phyloP scores from a whole-genome alignment of 2,888 invertebrate species.

The Venustoraphidia nigricollis region DNA sequence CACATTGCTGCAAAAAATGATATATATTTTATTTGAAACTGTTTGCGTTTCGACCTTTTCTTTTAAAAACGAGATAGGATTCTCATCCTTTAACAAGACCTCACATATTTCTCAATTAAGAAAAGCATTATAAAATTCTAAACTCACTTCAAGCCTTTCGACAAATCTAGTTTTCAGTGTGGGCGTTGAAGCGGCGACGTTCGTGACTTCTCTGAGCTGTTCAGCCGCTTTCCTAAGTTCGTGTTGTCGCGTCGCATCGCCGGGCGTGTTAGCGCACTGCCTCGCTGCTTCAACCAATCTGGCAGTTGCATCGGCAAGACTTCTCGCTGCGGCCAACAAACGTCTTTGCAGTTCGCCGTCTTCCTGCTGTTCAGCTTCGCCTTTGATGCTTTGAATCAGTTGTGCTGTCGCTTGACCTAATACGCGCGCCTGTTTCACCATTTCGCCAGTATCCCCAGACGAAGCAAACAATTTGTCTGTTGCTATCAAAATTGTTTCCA shows the following conservation, averaged over 20 bases:
- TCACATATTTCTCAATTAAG: background rate
- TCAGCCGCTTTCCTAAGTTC: constrained; percentile 80
- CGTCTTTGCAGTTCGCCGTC: constrained; percentile 81
- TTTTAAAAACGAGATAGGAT: too few species aligned
- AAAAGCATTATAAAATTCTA: constrained; percentile 7
- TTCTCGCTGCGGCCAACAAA: constrained; percentile 85
- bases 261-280: constrained; percentile 72
- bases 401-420: constrained; percentile 90
- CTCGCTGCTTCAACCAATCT: constrained; percentile 94
- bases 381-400: constrained; percentile 86
- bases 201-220: constrained; percentile 79
- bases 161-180: constrained; percentile 60
- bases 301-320: constrained; percentile 90
- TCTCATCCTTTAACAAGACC: too few species aligned
- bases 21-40: background rate
- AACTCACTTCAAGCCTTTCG: constrained; percentile 36
- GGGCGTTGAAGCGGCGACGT: constrained; percentile 65
- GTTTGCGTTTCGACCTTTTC: too few species aligned
- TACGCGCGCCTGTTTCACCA: constrained; percentile 84
- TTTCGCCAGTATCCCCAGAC: constrained; percentile 77
- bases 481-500: constrained; percentile 79
- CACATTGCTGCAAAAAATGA: constrained; percentile 44
- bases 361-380: constrained; percentile 80
- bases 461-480: constrained; percentile 78
- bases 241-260: constrained; percentile 71